Conservation (phyloP, 2,797 vertebrate species). For the Bryconaethiops microstoma region DNA sequence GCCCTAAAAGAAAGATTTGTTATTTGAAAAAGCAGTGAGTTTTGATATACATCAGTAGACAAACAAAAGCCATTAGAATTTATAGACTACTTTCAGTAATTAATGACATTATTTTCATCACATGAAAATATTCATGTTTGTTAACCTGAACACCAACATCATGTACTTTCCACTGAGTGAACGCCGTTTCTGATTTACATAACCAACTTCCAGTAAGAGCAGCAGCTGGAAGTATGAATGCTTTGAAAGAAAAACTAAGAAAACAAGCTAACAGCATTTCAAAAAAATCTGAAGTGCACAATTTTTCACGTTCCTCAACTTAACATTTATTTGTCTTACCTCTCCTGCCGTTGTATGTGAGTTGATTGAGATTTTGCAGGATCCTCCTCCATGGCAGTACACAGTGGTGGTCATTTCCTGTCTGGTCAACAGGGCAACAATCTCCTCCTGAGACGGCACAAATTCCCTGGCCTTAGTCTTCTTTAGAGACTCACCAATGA, state of each 20-base stretch:
- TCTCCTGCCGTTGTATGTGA: constrained; percentile 94
- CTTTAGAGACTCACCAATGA: constrained; percentile 89
- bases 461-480: constrained; percentile 90
- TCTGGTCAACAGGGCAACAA: constrained; percentile 87
- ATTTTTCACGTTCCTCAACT: not conserved
- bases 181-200: not conserved
- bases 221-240: not conserved
- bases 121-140: too few relatives aligned
- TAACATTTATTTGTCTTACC: constrained; percentile 68
- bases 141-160: not conserved
- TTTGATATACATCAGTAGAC: not conserved
- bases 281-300: not conserved
- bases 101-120: too few relatives aligned
- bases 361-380: constrained; percentile 95
- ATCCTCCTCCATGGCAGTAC: constrained; percentile 93
- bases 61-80: too few relatives aligned
- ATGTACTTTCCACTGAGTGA: not conserved
- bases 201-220: too few relatives aligned
- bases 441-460: constrained; percentile 93
- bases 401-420: constrained; percentile 93
- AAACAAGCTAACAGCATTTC: not conserved
- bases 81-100: too few relatives aligned
- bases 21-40: not conserved
- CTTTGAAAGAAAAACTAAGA: not conserved
- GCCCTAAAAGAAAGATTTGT: too few relatives aligned